These are phyloP conservation scores for Sabatieria punctata DNA, from an alignment of 2,888 invertebrate species.

Conservation along the genomic window DNA sequence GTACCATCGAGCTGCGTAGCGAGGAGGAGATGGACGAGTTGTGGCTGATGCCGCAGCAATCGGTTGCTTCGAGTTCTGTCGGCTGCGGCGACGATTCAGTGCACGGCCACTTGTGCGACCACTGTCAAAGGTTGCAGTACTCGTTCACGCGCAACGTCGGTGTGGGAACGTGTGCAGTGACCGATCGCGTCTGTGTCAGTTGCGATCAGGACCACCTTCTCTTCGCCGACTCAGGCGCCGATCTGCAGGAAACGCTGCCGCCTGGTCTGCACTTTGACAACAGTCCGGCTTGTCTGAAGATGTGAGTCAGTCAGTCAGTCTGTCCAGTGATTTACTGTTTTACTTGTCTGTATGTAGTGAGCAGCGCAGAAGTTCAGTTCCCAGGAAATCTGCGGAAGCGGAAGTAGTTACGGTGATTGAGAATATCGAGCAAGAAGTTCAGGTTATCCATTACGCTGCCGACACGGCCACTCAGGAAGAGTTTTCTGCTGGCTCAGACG, in stretches of 20 bases:
- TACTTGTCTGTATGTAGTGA: too few relatives aligned
- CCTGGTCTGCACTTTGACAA: not conserved
- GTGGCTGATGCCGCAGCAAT: constrained; percentile 1
- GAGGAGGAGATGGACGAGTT: constrained; percentile 1
- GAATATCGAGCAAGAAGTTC: too few relatives aligned
- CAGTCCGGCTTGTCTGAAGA: not conserved
- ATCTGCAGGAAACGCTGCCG: not conserved
- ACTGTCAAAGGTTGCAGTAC: not conserved
- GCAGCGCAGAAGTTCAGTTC: too few relatives aligned
- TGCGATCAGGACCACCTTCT: not conserved
- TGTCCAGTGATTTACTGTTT: too few relatives aligned
- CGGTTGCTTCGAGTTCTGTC: too few relatives aligned
- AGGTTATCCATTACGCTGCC: too few relatives aligned
- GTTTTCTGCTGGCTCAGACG: too few relatives aligned
- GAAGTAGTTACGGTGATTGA: too few relatives aligned
- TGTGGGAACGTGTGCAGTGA: not conserved
- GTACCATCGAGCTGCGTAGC: too few relatives aligned
- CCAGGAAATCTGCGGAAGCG: too few relatives aligned
- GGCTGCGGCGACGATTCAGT: not conserved
- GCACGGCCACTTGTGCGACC: not conserved
- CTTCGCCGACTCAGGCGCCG: not conserved
- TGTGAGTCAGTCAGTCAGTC: too few relatives aligned
- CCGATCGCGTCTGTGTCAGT: not conserved
- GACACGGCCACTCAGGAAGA: too few relatives aligned
- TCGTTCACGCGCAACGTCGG: not conserved